phyloP scores from a whole-genome alignment of 2,888 invertebrate species.

The Aphodius granarius region DNA sequence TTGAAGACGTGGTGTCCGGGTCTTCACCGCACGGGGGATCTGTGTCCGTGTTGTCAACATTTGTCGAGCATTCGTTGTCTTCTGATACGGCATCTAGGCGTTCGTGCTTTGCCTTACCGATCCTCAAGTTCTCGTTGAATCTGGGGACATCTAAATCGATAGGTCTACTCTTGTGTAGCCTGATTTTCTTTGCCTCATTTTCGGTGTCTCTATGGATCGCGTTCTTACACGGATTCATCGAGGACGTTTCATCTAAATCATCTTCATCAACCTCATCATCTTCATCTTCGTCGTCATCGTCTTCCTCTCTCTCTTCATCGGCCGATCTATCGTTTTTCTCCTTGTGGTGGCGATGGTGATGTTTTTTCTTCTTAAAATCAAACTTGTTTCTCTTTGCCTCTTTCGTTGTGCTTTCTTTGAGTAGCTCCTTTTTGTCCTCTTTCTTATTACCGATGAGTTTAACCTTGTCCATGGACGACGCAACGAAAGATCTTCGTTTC shows the following conservation, averaged over 20 bases:
- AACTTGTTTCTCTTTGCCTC: neutral
- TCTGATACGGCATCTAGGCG: neutral
- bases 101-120: neutral
- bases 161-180: neutral
- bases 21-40: neutral
- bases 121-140: neutral
- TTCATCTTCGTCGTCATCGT: conserved; percentile 18
- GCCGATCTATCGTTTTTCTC: neutral
- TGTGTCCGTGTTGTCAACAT: neutral
- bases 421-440: neutral
- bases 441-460: neutral
- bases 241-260: neutral
- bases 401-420: neutral
- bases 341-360: neutral
- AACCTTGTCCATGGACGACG: conserved; percentile 14
- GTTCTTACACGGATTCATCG: neutral
- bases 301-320: conserved; percentile 23
- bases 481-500: neutral
- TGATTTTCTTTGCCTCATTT: neutral
- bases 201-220: neutral
- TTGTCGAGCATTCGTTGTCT: neutral
- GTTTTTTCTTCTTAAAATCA: neutral
- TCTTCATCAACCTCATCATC: conserved; percentile 17
- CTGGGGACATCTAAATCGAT: neutral
- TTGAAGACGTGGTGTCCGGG: neutral